Evolutionary conservation across 2,113 vertebrate genomes (phyloP).

Genomic region (Chauna torquata): DNA sequence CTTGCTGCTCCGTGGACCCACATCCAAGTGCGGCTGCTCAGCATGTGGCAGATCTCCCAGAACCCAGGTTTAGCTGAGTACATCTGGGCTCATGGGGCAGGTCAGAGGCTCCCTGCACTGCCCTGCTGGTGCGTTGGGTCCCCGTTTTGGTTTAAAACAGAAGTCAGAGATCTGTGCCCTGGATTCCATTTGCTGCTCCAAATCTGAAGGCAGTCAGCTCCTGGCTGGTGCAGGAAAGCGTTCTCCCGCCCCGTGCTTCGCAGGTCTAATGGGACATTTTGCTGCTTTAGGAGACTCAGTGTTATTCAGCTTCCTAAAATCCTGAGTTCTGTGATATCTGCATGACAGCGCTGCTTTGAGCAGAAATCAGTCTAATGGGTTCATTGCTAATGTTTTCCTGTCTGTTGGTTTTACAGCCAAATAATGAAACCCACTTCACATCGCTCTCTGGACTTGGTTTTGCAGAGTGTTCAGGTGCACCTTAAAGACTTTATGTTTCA

Average conservation of each 20-base stretch:
- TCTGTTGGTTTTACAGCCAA: not conserved
- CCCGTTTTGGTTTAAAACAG: not conserved
- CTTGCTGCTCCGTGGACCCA: not conserved
- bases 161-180: not conserved
- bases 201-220: not conserved
- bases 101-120: not conserved
- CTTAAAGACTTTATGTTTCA: not conserved
- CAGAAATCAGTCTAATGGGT: not conserved
- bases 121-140: accelerated
- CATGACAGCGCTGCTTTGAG: not conserved
- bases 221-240: not conserved
- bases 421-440: not conserved
- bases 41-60: not conserved
- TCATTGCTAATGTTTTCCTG: not conserved
- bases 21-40: not conserved
- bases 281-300: not conserved
- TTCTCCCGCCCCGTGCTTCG: not conserved
- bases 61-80: not conserved
- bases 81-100: not conserved
- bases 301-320: not conserved
- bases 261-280: not conserved
- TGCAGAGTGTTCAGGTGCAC: not conserved
- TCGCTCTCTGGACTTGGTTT: not conserved
- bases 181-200: not conserved
- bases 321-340: not conserved